These are phyloP conservation scores for Tenodera sinensis DNA, from an alignment of 2,888 invertebrate genomes.

Conservation along the genomic window DNA sequence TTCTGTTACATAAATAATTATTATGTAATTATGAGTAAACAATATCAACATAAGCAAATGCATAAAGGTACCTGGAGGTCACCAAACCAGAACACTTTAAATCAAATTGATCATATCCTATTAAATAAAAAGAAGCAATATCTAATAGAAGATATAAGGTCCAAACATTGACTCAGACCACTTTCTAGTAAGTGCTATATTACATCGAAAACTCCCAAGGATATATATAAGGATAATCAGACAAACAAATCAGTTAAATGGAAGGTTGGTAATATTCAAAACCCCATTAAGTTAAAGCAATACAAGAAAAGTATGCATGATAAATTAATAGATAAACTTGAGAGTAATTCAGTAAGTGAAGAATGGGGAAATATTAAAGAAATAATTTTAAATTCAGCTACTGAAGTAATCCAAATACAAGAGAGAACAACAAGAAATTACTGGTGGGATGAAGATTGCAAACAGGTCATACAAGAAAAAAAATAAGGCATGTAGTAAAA, in stretches of 20 bases:
- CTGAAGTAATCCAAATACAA: too few species aligned
- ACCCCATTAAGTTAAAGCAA: too few species aligned
- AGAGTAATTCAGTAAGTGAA: too few species aligned
- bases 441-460: neutral
- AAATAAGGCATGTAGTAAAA: too few species aligned
- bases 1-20: neutral
- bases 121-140: neutral
- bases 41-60: conserved; percentile 6
- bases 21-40: neutral
- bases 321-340: too few species aligned
- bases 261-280: neutral
- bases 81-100: too few species aligned
- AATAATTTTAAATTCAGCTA: too few species aligned
- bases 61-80: too few species aligned
- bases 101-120: neutral
- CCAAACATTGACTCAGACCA: neutral
- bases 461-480: neutral
- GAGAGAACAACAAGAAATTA: neutral
- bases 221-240: neutral
- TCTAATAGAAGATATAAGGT: neutral
- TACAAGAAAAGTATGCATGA: too few species aligned
- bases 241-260: neutral
- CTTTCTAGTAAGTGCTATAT: neutral
- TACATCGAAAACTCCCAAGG: neutral
- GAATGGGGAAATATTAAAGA: too few species aligned